Conservation (phyloP, 2,888 invertebrate species). For the Diaperis boleti region DNA sequence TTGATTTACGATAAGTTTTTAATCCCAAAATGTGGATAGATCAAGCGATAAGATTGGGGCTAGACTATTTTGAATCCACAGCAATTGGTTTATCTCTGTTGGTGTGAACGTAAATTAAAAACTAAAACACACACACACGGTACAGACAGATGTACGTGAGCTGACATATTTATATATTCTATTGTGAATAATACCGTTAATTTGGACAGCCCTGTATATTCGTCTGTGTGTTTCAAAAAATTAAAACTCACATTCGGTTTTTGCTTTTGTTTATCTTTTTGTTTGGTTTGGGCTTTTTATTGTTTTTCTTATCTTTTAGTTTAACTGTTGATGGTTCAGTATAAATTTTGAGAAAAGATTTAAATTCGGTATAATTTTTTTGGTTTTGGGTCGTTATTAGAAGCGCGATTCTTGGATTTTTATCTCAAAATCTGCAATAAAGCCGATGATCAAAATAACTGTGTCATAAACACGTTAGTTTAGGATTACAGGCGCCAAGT, state of each 20-base stretch:
- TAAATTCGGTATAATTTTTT: no score
- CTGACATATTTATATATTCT: slow-evolving; percentile 14
- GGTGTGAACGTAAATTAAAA: not conserved
- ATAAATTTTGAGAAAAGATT: slow-evolving; percentile 2
- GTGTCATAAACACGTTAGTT: no score
- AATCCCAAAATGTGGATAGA: no score
- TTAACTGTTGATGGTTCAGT: slow-evolving; percentile 18
- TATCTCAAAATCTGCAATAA: no score
- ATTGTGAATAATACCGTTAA: slow-evolving; percentile 10
- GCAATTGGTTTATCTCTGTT: slow-evolving; percentile 1
- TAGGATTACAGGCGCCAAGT: no score
- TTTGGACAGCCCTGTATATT: slow-evolving; percentile 19
- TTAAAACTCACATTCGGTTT: slow-evolving; percentile 25
- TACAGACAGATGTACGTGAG: slow-evolving; percentile 21
- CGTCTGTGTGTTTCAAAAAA: slow-evolving; percentile 18
- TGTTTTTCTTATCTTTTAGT: slow-evolving; percentile 19
- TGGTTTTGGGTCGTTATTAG: no score
- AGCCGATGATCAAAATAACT: no score
- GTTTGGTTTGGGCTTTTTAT: slow-evolving; percentile 32
- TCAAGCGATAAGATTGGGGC: not conserved
- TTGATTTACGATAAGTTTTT: no score
- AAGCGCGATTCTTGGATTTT: no score
- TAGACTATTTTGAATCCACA: no score
- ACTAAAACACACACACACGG: not conserved
- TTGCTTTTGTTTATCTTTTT: slow-evolving; percentile 25